phyloP scores from a whole-genome alignment of 2,113 vertebrate genomes.

The Seriola aureovittata region DNA sequence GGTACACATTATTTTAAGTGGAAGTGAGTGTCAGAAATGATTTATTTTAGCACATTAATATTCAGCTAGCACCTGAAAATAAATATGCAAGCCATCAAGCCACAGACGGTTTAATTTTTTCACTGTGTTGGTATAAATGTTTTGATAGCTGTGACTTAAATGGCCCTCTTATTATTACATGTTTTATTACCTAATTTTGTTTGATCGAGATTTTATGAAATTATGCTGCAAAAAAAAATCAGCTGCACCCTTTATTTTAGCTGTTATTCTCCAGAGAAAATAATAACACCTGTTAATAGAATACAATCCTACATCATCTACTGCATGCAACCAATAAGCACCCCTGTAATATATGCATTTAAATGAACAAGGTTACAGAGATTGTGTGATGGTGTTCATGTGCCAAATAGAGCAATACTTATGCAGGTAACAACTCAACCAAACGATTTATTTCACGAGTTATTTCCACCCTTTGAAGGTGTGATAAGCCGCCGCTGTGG shows the following conservation, averaged over 20 bases:
- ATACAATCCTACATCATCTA: background rate
- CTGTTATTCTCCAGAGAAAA: background rate
- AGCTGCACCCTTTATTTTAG: background rate
- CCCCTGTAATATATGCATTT: background rate
- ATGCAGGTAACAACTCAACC: background rate
- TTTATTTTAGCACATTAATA: background rate
- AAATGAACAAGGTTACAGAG: background rate
- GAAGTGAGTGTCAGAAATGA: background rate
- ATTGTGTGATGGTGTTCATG: background rate
- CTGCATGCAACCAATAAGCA: background rate
- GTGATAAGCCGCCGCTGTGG: background rate
- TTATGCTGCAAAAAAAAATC: background rate
- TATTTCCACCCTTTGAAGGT: background rate
- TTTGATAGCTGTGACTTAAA: background rate
- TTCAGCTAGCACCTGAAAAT: background rate
- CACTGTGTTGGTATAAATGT: background rate
- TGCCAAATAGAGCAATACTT: background rate
- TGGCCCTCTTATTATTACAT: no score
- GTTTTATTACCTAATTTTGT: background rate
- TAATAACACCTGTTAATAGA: background rate
- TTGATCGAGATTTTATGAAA: background rate
- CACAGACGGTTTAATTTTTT: background rate
- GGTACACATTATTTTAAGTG: constrained; percentile 1
- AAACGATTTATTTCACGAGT: background rate
- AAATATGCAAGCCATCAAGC: background rate